Base-by-base conservation (phyloP, 2,888 invertebrate genomes). In the Campoplex capitator region DNA sequence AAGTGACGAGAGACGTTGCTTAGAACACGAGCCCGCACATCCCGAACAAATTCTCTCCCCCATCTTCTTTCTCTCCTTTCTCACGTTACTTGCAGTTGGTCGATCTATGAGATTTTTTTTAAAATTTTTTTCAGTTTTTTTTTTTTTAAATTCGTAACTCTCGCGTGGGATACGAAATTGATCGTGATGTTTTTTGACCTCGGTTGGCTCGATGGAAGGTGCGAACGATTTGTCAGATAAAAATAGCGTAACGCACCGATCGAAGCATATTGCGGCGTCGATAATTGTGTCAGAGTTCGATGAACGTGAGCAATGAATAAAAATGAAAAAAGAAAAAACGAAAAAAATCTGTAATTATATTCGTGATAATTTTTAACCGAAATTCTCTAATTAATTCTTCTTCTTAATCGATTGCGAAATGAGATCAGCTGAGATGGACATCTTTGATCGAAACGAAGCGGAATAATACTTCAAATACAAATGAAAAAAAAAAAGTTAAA, bases 51-150 rank as follows among this genome's bases (percentile, higher is more conserved):
- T 62, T 54, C 51, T 54, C 51, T 23, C 65, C 62, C 38, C 38
- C 73, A 71, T 48, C 38, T 28, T 77, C 58, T 48, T 54, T 51
- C 56, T 38, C 7, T 81, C 84, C 86, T 89, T 92, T 92, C 92
- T 92, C 92, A 92, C 92, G 92, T 91, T 92, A 89, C 89, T 82
- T 84, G 84, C 88, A 77, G 71, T 70, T 87, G 78, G 76, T 76
- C 83, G 86, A 80, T 86, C 85, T 83, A 84, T 84, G 88, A 80
- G 28, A 83, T 77, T 78, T 76, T 35, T 75, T 70, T 82, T 74
- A 56, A 23, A 58, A 23, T 62, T 38, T 38, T 38, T 38, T 38
- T 38, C 38, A 6, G 1, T 35, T 75, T 70, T 82, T 74, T 67
- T 38, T 75, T 48, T 23, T 23, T 23, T 23, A n/a, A n/a, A 23